phyloP scores from a whole-genome alignment of 1,140 invertebrate species.

The Cydia splendana region DNA sequence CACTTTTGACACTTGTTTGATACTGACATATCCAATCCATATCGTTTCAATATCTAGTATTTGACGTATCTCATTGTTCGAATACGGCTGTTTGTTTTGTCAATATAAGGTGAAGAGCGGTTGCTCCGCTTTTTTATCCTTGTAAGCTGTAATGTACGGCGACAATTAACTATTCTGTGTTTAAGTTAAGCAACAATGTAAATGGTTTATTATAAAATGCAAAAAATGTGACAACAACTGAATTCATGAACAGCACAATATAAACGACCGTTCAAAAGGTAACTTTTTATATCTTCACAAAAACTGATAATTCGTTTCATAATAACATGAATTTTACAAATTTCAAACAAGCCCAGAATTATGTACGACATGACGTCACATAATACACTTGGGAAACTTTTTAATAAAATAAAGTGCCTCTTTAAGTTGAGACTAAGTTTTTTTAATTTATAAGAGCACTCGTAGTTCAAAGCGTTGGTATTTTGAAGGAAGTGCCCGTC shows the following conservation, averaged over 20 bases:
- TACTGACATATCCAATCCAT: no score
- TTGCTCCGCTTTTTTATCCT: background rate
- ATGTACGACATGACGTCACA: constrained; percentile 18
- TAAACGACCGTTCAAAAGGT: background rate
- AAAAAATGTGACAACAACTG: no score
- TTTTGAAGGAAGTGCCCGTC: background rate
- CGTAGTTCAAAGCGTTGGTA: constrained; percentile 16
- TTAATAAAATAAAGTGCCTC: constrained; percentile 27
- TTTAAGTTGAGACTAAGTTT: constrained; percentile 25
- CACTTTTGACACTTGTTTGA: no score
- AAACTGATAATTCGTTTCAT: background rate
- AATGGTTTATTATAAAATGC: background rate
- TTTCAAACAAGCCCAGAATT: constrained; percentile 2
- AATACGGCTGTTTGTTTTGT: background rate
- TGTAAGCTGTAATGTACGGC: background rate
- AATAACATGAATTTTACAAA: constrained; percentile 1
- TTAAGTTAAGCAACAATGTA: background rate
- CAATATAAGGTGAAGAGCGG: background rate
- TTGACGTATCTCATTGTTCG: no score
- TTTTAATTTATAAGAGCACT: constrained; percentile 18
- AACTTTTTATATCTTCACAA: background rate
- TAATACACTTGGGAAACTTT: constrained; percentile 18
- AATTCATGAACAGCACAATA: no score
- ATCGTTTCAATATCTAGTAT: no score
- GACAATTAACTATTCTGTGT: background rate